Base-by-base conservation (phyloP, 2,113 vertebrate species). In the Catharus bicknelli region DNA sequence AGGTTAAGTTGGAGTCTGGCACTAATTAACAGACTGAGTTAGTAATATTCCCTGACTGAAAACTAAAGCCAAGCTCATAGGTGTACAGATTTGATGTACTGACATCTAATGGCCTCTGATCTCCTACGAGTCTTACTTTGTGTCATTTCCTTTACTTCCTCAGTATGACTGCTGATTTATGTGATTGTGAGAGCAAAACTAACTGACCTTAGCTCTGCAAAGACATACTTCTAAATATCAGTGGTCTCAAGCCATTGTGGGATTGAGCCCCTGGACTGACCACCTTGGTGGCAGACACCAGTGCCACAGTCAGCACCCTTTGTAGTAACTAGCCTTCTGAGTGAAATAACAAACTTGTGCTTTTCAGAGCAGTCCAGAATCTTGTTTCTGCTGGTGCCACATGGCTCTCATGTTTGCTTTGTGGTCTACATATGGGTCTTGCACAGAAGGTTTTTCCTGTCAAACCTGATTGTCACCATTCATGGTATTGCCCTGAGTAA, bases 401-500 rank as follows among this genome's bases (percentile, higher is more conserved):
- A 0, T 48, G 58, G 59, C 54, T 85, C 43, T 92, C 20, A 2
- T 32, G 64, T 94, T 94, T 82, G 83, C 72, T 88, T 81, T 86
- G 85, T 89, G 72, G n/a, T 90, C 80, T 86, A 6, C 10, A 0
- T 27, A 29, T 78, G 62, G 57, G 72, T 95, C 81, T 90, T 64
- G 20, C 36, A 4, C 27, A 63, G 55, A 78, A 69, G 59, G 85
- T 75, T 67, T 74, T 90, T 90, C 62, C 74, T 73, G 50, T 94
- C 94, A 48, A 86, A 79, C 77, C 85, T 50, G 57, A 57, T 75
- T 38, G 74, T 91, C 80, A 70, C 74, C 8, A 0, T 59, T 90
- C 42, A 36, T 79, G 67, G 47, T 79, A 68, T 93, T 90, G 53
- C 91, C 95, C 92, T 64, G 74, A 93, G 73, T 70, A 81, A 89